Evolutionary conservation across 2,113 vertebrate species (phyloP).

Genomic region (Oxygymnocypris stewartii): DNA sequence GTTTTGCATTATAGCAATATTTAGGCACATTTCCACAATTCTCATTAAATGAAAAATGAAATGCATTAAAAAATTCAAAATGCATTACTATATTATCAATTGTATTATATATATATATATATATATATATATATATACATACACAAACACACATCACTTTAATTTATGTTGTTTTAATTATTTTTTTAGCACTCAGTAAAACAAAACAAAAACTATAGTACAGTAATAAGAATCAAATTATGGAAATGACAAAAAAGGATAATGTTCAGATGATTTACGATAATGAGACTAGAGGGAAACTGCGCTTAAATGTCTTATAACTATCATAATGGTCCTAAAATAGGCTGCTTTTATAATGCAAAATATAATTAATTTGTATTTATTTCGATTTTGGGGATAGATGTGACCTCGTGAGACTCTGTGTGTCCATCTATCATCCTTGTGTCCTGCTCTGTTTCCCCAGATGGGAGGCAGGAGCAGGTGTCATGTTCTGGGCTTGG

Average conservation of each 20-base stretch:
- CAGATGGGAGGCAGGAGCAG: slow-evolving; percentile 48
- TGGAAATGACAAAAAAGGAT: no score
- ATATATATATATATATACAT: no score
- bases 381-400: neutral
- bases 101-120: neutral
- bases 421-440: neutral
- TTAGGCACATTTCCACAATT: neutral
- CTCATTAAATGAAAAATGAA: neutral
- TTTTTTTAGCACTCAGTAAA: no score
- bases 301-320: neutral
- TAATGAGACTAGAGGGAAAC: no score
- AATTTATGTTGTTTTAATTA: no score
- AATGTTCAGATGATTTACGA: no score
- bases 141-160: no score
- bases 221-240: no score
- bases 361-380: neutral
- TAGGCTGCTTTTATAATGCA: neutral
- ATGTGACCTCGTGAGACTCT: neutral
- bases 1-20: neutral
- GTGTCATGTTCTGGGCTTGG: slow-evolving; percentile 56
- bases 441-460: neutral
- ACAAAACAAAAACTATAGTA: no score
- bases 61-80: no score
- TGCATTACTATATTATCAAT: neutral
- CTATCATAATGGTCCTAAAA: neutral